These are phyloP conservation scores for Saccopteryx bilineata DNA, from an alignment of 2,113 vertebrate genomes.

Conservation along the genomic window DNA sequence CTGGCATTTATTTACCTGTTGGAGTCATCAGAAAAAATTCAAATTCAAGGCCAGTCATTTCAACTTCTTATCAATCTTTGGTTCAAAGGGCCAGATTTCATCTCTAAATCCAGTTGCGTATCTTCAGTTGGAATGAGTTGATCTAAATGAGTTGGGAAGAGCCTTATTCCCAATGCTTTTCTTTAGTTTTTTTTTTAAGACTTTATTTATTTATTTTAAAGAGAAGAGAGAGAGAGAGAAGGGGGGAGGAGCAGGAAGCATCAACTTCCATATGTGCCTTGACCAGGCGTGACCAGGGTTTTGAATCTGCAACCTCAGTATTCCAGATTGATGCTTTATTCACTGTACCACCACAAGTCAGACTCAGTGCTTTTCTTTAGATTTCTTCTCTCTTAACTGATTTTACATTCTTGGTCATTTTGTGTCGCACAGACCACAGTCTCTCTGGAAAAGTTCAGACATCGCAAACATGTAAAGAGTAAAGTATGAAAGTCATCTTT, in stretches of 20 bases:
- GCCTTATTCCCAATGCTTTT: not conserved
- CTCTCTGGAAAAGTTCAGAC: not conserved
- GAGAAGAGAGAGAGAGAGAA: too few relatives aligned
- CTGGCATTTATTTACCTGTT: not conserved
- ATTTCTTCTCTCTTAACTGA: not conserved
- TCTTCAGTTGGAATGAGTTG: not conserved
- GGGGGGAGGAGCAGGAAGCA: too few relatives aligned
- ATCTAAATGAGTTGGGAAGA: not conserved
- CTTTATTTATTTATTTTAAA: too few relatives aligned
- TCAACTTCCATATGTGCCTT: too few relatives aligned
- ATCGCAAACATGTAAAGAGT: not conserved
- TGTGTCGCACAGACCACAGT: not conserved
- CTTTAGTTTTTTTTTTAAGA: not conserved
- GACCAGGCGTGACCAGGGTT: too few relatives aligned
- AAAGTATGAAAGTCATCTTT: not conserved
- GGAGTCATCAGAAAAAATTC: not conserved
- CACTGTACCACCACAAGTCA: too few relatives aligned
- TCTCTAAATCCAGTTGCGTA: not conserved
- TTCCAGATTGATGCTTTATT: too few relatives aligned
- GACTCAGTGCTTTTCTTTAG: not conserved
- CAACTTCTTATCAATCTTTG: not conserved
- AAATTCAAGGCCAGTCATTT: slow-evolving; percentile 2
- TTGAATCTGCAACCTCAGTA: too few relatives aligned
- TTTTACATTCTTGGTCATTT: not conserved
- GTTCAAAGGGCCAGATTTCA: not conserved